Conservation (phyloP, 2,888 invertebrate genomes). For the Cephus nigrinus region DNA sequence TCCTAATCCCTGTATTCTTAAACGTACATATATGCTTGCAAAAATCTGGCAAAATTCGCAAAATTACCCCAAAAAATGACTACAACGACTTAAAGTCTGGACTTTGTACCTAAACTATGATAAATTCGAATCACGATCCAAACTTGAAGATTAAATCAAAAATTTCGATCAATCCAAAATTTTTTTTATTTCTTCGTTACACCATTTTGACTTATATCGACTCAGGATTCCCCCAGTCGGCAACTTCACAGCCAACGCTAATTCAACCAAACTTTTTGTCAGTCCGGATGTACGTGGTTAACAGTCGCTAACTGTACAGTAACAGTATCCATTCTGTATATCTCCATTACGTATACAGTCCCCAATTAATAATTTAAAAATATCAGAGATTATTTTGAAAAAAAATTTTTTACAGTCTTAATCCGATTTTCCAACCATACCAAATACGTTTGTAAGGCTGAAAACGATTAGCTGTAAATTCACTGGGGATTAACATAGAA, state of each 20-base stretch:
- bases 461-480: neutral
- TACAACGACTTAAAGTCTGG: neutral
- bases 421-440: neutral
- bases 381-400: neutral
- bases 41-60: neutral
- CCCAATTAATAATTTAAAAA: neutral
- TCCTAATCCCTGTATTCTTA: conserved; percentile 14
- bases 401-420: neutral
- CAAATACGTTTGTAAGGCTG: neutral
- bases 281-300: conserved; percentile 13
- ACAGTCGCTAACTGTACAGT: neutral
- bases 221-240: neutral
- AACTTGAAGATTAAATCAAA: neutral
- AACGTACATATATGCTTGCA: neutral
- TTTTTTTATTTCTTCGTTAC: neutral
- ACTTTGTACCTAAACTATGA: neutral
- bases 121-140: neutral
- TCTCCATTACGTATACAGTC: neutral
- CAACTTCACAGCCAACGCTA: neutral
- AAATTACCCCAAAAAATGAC: neutral
- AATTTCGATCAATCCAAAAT: neutral
- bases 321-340: neutral
- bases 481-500: neutral
- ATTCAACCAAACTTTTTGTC: conserved; percentile 8
- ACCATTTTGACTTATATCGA: neutral